Percentiles rank a stretch among this genome's conserved stretches.
Conservation (phyloP, 2,888 invertebrate species). For the Cybosia mesomella region DNA sequence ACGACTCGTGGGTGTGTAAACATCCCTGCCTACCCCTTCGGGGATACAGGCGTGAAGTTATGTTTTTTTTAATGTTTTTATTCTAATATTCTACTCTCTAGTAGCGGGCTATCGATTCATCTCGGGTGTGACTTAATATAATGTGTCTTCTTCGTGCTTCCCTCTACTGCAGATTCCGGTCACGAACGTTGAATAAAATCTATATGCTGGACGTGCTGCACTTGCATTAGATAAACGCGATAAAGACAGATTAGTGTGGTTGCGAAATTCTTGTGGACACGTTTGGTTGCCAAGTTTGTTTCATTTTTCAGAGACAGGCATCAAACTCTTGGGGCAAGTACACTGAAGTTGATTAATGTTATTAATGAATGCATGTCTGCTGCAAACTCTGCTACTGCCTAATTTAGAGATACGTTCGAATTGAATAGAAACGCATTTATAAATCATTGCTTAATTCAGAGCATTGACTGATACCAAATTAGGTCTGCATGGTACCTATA, state of each 20-base stretch:
- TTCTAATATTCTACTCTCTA: neutral
- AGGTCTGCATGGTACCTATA: too few species aligned
- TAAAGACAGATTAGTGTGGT: constrained; percentile 52
- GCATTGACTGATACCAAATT: too few species aligned
- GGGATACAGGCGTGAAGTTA: too few species aligned
- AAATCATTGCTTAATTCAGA: too few species aligned
- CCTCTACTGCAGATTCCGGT: constrained; percentile 51
- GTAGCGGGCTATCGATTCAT: constrained; percentile 51
- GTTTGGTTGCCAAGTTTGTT: constrained; percentile 5
- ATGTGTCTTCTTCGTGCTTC: constrained; percentile 58
- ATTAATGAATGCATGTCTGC: too few species aligned
- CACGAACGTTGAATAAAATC: constrained; percentile 60
- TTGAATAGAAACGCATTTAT: too few species aligned
- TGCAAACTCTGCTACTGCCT: too few species aligned
- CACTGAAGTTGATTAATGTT: too few species aligned
- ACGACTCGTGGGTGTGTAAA: too few species aligned
- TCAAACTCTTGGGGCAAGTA: neutral
- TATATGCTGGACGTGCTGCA: constrained; percentile 61
- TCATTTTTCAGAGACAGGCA: neutral
- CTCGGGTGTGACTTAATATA: constrained; percentile 58
- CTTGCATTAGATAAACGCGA: constrained; percentile 50
- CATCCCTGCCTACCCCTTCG: too few species aligned
- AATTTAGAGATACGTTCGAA: too few species aligned
- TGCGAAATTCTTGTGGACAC: constrained; percentile 29
- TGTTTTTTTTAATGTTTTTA: too few species aligned